Percentiles rank a stretch among this genome's conserved stretches.
Conservation (phyloP, 2,113 vertebrate genomes). For the Fregata magnificens region DNA sequence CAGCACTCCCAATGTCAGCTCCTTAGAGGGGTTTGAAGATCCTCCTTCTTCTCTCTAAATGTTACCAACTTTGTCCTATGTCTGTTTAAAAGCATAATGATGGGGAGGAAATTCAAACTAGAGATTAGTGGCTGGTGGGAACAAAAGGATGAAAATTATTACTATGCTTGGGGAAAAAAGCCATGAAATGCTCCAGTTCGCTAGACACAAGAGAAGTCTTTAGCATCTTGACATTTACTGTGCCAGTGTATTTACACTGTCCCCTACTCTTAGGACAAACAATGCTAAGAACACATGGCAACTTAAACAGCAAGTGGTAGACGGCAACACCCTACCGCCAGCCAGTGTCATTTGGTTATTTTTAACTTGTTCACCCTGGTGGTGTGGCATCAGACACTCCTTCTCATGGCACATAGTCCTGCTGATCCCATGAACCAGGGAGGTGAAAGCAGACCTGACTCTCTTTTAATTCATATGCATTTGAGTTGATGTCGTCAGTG, state of each 20-base stretch:
- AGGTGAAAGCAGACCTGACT: neutral
- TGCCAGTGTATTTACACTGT: neutral
- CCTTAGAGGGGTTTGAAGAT: neutral
- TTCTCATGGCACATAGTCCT: neutral
- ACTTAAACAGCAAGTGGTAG: neutral
- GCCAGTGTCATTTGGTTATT: neutral
- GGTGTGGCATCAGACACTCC: neutral
- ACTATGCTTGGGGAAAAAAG: neutral
- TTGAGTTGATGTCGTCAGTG: neutral
- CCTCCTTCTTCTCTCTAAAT: neutral
- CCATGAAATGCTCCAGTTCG: neutral
- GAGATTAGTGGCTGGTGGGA: neutral
- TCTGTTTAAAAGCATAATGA: neutral
- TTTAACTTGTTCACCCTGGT: neutral
- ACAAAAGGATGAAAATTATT: neutral
- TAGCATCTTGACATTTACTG: neutral
- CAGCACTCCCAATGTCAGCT: neutral
- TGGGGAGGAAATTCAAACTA: neutral
- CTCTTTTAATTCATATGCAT: neutral
- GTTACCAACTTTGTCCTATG: neutral
- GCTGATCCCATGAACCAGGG: neutral
- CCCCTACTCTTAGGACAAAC: neutral
- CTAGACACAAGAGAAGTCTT: neutral
- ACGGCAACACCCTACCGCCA: neutral
- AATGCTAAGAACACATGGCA: neutral